Base-by-base conservation (phyloP, 1,140 invertebrate genomes). In the Callitettix versicolor region DNA sequence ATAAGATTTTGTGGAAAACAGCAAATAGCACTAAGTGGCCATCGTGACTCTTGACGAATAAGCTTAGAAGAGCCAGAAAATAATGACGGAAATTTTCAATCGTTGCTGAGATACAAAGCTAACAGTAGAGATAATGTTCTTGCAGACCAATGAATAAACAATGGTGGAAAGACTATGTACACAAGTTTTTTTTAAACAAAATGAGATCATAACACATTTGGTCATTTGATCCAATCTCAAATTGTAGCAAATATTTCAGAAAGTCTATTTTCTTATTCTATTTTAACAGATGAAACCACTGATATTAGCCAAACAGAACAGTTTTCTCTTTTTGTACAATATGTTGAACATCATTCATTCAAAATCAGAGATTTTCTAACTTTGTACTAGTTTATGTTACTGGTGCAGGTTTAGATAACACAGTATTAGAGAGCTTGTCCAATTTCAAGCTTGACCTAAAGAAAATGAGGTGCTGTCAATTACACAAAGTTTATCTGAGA, bases 21-120 rank as follows among this genome's bases (percentile, higher is more conserved):
- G 42, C 41, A 44, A 33, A 53, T 59, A 7, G 24, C 57, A 7
- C 53, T 59, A 34, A 30, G 59, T 44, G 60, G 43, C 15, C 48
- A 58, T 34, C 26, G 30, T 22, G 57, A 59, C 53, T 26, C 26
- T 9, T 38, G 48, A 34, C 46, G 44, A 49, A 56, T 53, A 30
- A 30, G 26, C 26, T 9, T 30, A 30, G 26, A 30, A 30, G 46
- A 58, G 38, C 41, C 59, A 52, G 48, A 54, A 33, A 3, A 30
- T 4, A 64, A 64, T 26, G 53, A 64, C 58, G 61, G 59, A 11
- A 64, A 63, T 52, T 65, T 64, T 43, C 46, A 56, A 58, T 57
- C 56, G 30, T 44, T 65, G 3, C 54, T 64, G 49, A 43, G 50
- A 42, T 65, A 50, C 43, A 41, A 53, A 51, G 48, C 42, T 33